Conservation (phyloP, 2,888 invertebrate species). For the Encarsia formosa region DNA sequence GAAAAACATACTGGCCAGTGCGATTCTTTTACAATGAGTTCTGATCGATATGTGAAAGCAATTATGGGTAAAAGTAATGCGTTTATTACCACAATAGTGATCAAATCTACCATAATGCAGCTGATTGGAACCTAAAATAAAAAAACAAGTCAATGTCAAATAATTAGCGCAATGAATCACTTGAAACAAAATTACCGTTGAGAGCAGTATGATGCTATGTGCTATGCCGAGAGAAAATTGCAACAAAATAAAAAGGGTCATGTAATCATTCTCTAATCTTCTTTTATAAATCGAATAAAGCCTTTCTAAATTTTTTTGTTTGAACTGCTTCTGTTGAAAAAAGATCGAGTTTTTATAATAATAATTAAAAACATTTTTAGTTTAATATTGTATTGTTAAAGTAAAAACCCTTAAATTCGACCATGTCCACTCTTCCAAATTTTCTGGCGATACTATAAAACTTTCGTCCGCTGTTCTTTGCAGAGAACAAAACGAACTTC, state of each 20-base stretch:
- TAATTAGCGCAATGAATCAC: background rate
- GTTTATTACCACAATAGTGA: conserved; percentile 50
- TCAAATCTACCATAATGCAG: conserved; percentile 49
- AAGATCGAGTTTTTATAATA: background rate
- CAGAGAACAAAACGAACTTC: conserved; percentile 56
- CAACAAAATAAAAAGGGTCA: conserved; percentile 70
- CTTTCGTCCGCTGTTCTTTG: conserved; percentile 53
- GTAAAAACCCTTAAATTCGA: conserved; percentile 63
- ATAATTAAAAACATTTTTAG: background rate
- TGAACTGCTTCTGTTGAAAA: conserved; percentile 65
- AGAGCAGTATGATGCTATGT: conserved; percentile 60
- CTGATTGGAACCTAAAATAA: conserved; percentile 41
- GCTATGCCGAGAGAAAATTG: conserved; percentile 62
- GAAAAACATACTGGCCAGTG: conserved; percentile 50
- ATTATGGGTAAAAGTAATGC: conserved; percentile 51
- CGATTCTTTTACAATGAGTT: conserved; percentile 45
- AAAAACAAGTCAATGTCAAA: conserved; percentile 1
- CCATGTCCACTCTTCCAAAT: conserved; percentile 64
- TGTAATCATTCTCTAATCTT: conserved; percentile 72
- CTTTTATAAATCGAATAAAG: conserved; percentile 73
- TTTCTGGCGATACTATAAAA: conserved; percentile 55
- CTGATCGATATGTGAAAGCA: conserved; percentile 53
- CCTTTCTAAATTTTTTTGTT: conserved; percentile 69
- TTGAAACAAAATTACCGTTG: conserved; percentile 46
- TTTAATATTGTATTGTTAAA: background rate